phyloP scores from a whole-genome alignment of 2,113 vertebrate species.

The Oncorhynchus mykiss region DNA sequence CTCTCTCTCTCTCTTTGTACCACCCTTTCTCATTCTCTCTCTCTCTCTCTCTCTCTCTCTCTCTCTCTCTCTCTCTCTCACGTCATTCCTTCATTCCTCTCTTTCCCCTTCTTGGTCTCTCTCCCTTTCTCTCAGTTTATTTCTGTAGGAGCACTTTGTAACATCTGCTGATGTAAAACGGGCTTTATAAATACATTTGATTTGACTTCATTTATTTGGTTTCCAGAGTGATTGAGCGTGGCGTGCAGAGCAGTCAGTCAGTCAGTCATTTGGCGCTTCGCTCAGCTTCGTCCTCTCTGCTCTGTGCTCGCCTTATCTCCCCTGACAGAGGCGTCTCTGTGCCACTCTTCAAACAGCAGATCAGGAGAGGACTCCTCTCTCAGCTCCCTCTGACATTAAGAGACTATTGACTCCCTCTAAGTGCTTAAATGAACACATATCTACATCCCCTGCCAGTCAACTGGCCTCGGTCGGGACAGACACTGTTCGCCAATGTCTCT shows the following conservation, averaged over 20 bases:
- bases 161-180: too few species aligned
- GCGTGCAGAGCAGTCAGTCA: not conserved
- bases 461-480: not conserved
- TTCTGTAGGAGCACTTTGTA: too few species aligned
- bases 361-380: conserved; percentile 27
- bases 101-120: not conserved
- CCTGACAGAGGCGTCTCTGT: conserved; percentile 52
- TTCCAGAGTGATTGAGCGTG: not conserved
- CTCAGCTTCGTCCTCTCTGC: conserved; percentile 21
- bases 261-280: conserved; percentile 47
- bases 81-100: not conserved
- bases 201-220: not conserved
- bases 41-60: conserved; percentile 3
- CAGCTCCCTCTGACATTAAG: conserved; percentile 37
- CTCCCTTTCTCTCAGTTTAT: not conserved
- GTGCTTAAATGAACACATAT: conserved; percentile 53
- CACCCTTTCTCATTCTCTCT: not conserved
- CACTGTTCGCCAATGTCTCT: not conserved
- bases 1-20: conserved; percentile 16
- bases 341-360: conserved; percentile 57
- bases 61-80: not conserved
- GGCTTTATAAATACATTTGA: too few species aligned
- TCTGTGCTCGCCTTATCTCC: conserved; percentile 50
- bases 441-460: conserved; percentile 40
- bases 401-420: conserved; percentile 39